Base-by-base conservation (phyloP, 2,113 vertebrate genomes). In the Actenoides lindsayi region DNA sequence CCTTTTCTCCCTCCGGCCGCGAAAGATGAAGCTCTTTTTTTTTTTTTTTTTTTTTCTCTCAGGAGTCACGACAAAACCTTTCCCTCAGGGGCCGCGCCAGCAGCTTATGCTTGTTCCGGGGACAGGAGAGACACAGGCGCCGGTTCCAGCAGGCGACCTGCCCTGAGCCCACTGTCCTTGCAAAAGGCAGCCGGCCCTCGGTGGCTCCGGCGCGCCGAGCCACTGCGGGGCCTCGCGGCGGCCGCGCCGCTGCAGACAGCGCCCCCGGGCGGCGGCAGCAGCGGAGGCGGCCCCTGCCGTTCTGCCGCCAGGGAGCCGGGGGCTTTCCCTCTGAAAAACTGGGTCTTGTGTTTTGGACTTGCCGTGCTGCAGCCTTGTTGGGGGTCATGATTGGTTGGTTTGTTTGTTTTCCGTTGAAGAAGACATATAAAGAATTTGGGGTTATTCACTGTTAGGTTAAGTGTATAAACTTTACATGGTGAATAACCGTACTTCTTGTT, bases 31-130 rank as follows among this genome's bases (percentile, higher is more conserved):
- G 18, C 53, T n/a, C 50, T 17, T 23, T 18, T 51, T 53, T 53
- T 14, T 27, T 27, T 15, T 44, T 14, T 42, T 42, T 42, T 42
- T 42, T 42, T 42, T 59, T 15, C 19, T n/a, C 7, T 31, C 7
- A 0, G 0, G 18, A 17, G 17, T 33, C 51, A 18, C 6, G 5
- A 4, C 6, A 15, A 6, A 18, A 23, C 39, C 9, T 37, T 4
- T 37, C 4, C 8, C 16, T 5, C 8, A 0, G 15, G 16, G 44
- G 13, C 46, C 5, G 5, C 19, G 16, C 18, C 33, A 23, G 2
- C n/a, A 10, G 3, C 5, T 68, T 69, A 37, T 7, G 1, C 27
- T 19, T 20, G 2, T 57, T 70, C 19, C 1, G 14, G 14, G n/a
- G 19, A 15, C 70, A 8, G 59, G 24, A 23, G 50, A 4, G 13